Base-by-base conservation (phyloP, 2,888 invertebrate species). In the Acleris emargana region DNA sequence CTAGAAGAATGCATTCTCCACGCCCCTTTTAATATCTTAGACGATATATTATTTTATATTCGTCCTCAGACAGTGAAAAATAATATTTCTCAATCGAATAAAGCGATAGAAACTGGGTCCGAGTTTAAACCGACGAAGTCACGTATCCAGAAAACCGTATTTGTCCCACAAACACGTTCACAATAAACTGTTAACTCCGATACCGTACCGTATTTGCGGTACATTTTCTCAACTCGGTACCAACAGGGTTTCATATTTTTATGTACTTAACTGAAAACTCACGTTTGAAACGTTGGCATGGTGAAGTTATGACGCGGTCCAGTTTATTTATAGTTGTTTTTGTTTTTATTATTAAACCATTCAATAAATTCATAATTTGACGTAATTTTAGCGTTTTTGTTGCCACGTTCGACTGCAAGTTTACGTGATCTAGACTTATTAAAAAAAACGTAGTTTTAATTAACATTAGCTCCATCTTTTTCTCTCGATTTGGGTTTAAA, bases 141-240 rank as follows among this genome's bases (percentile, higher is more conserved):
- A 88, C 89, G 89, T 89, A 76, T 67, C 71, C 74, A 76, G 81
- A 73, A 83, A 89, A 89, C 86, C 82, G 83, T 85, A 83, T 89
- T 88, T 86, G 84, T 78, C 82, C 81, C 80, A 73, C 82, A 82
- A 85, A 87, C 87, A 89, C 84, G 86, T 84, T 73, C 73, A 73
- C 82, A 82, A 84, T 88, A 86, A 84, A 87, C 84, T 82, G 85
- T 81, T 85, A 85, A 84, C 80, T 88, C 76, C 79, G 81, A 86
- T 86, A 84, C 79, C 66, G 73, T 68, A 69, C 70, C 69, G 62
- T 72, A 71, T 75, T 73, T 74, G 71, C 68, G 70, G 60, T 64
- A 64, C 64, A 60, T 64, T 64, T 55, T 54, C 54, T 18, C 51
- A 58, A 45, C 62, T 54, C 50, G 20, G 32, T 53, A 53, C 50